Evolutionary conservation across 30 jellyfish, hydroid and myxozoan genomes (phyloP), one percentile per base, ranked within the genome.

Genomic region (Aurelia aurita complex sp. Pacific): DNA sequence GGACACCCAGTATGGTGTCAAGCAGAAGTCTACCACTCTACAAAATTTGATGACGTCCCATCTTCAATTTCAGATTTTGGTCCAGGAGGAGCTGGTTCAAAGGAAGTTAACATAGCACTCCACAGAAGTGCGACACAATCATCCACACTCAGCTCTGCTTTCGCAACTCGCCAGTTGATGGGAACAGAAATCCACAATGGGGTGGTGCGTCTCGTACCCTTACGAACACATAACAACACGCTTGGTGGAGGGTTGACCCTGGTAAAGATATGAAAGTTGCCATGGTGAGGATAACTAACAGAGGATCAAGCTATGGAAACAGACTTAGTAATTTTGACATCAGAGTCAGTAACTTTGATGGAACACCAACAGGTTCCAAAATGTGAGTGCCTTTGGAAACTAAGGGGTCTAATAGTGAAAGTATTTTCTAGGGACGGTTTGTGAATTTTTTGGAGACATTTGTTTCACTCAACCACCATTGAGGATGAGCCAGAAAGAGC

Each of bases 181-280:
- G 76, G 16, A 66, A 66, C 76, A 66, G 76, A 7, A 66, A 66
- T 23, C 57, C 76, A n/a, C 43, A 66, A 13, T 66, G 36, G 18
- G 43, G 53, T 15, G 76, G 43, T 10, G 16, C 9, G 13, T 66
- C 76, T 2, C 23, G 76, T 34, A 23, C 76, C 43, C 36, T 66
- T 40, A 66, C 76, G 36, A 46, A 46, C 43, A 23, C 15, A 14
- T 59, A 66, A 23, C 36, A 7, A 14, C 76, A 66, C 9, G 76
- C 76, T 23, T 66, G 76, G 76, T 66, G 76, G 76, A 4, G 76
- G n/a, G 76, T 66, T 7, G 76, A 66, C 13, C 76, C 23, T 17
- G 76, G 76, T 66, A 23, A 46, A 13, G 16, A 66, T 18, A 46
- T 23, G 76, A 17, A 46, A 10, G 76, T 66, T 66, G 76, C 76